Evolutionary conservation across 2,797 vertebrate genomes (phyloP).

Genomic region (Ispidina picta): DNA sequence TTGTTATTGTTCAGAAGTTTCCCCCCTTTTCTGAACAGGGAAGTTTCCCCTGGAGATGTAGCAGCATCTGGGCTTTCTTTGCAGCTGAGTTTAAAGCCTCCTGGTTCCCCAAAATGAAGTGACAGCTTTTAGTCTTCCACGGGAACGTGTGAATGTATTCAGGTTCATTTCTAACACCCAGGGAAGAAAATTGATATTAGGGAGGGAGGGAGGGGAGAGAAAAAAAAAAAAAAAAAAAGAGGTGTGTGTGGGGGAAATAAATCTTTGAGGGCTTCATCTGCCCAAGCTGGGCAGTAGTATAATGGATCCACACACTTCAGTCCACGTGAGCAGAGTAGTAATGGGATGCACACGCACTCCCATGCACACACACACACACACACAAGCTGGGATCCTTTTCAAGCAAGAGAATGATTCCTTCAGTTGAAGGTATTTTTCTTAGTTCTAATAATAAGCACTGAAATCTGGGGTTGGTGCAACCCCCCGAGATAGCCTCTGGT

Average conservation of each 20-base stretch:
- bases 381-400: background rate
- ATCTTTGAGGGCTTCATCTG: conserved; percentile 30
- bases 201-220: background rate
- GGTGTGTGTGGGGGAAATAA: background rate
- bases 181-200: conserved; percentile 34
- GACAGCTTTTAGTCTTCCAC: conserved; percentile 71
- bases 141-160: conserved; percentile 55
- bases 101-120: conserved; percentile 67
- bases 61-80: conserved; percentile 72
- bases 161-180: conserved; percentile 68
- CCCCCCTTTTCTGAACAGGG: conserved; percentile 45
- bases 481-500: background rate
- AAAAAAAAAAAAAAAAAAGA: background rate
- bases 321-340: background rate
- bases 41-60: conserved; percentile 62
- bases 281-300: background rate
- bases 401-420: background rate
- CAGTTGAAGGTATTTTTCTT: conserved; percentile 32
- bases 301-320: background rate
- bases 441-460: conserved; percentile 38
- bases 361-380: background rate
- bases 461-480: background rate
- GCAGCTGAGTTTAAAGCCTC: conserved; percentile 71
- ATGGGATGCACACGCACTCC: background rate
- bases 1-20: conserved; percentile 59